Evolutionary conservation across 2,113 vertebrate species (phyloP).

Genomic region (Marcusenius ussheri): DNA sequence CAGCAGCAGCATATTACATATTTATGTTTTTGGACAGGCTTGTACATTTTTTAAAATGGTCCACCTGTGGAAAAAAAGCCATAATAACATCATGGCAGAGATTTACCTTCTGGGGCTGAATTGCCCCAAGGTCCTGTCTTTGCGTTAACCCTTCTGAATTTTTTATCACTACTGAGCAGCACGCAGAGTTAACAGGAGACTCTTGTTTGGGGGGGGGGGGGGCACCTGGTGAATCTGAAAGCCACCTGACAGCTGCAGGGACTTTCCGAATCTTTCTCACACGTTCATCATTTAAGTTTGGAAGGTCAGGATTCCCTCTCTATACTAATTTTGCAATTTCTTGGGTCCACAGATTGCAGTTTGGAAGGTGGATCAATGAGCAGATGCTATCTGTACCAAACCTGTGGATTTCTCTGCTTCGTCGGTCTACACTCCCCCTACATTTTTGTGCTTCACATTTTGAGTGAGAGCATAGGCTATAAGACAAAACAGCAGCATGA

Average conservation of each 20-base stretch:
- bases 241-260: not conserved
- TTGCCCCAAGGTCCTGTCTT: not conserved
- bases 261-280: not conserved
- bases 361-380: not conserved
- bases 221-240: not conserved
- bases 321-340: not conserved
- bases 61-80: not conserved
- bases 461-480: not conserved
- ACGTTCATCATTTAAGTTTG: not conserved
- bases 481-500: not conserved
- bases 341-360: not conserved
- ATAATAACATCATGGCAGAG: not conserved
- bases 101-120: not conserved
- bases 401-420: not conserved
- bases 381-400: not conserved
- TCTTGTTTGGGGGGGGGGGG: not conserved
- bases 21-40: not conserved
- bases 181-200: not conserved
- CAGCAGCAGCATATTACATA: not conserved
- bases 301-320: not conserved
- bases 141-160: conserved; percentile 19
- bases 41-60: not conserved
- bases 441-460: not conserved
- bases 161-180: conserved; percentile 14
- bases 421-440: too few species aligned